Evolutionary conservation across 2,113 vertebrate species (phyloP).

Genomic region (Lepisosteus osseus): DNA sequence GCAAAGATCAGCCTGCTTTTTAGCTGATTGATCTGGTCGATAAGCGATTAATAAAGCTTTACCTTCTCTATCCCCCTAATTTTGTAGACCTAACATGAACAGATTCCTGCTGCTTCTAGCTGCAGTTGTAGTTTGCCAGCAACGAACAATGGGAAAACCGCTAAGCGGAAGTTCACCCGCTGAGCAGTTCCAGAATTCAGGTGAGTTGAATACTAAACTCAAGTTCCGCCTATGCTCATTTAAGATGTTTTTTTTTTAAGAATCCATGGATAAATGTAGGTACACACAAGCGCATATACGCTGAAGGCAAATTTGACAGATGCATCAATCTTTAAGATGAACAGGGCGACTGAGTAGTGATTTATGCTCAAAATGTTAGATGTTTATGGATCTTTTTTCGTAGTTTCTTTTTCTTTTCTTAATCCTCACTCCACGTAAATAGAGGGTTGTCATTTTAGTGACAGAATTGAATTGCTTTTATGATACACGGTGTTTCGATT

Average conservation of each 20-base stretch:
- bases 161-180: constrained; percentile 20
- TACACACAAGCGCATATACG: no score
- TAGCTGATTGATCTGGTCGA: neutral
- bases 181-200: constrained; percentile 42
- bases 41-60: neutral
- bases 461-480: neutral
- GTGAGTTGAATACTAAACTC: constrained; percentile 33
- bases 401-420: neutral
- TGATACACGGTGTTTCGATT: neutral
- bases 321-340: neutral
- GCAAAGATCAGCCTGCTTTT: constrained; percentile 32
- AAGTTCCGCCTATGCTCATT: neutral
- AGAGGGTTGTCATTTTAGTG: no score
- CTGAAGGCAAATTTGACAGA: no score
- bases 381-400: neutral
- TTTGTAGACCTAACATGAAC: constrained; percentile 41
- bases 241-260: neutral
- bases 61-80: neutral
- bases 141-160: constrained; percentile 35
- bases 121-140: constrained; percentile 38
- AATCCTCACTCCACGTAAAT: neutral
- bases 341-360: neutral
- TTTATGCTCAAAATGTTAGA: neutral
- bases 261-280: no score
- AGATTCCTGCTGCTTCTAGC: constrained; percentile 46